A percentile compares a stretch with the other conserved stretches of the same genome.
Conservation (phyloP, 2,888 invertebrate species). For the Tuta absoluta region DNA sequence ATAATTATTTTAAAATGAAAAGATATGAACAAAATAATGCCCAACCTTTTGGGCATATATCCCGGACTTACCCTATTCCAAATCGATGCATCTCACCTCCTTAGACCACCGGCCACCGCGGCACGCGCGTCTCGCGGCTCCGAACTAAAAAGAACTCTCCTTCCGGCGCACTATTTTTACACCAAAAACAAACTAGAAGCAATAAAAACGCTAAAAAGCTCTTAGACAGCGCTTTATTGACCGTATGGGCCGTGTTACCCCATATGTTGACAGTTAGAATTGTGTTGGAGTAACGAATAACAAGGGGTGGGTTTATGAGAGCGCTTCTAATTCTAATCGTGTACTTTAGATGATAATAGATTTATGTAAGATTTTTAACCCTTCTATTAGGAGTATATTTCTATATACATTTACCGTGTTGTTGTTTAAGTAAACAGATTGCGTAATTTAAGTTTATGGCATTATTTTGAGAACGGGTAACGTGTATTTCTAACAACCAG, state of each 20-base stretch:
- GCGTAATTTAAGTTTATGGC: background rate
- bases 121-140: slow-evolving; percentile 35
- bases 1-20: too few relatives aligned
- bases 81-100: slow-evolving; percentile 35
- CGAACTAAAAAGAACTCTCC: slow-evolving; percentile 63
- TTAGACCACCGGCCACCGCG: slow-evolving; percentile 52
- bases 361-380: slow-evolving; percentile 22
- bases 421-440: background rate
- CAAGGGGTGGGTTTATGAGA: slow-evolving; percentile 19
- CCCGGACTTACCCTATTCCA: slow-evolving; percentile 1
- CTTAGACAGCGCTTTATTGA: slow-evolving; percentile 52
- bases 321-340: slow-evolving; percentile 7
- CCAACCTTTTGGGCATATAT: too few relatives aligned
- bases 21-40: too few relatives aligned
- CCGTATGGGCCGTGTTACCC: slow-evolving; percentile 60
- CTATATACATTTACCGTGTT: background rate
- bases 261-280: slow-evolving; percentile 37
- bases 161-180: slow-evolving; percentile 61
- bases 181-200: slow-evolving; percentile 44
- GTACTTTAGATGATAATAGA: slow-evolving; percentile 29
- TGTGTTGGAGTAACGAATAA: slow-evolving; percentile 21
- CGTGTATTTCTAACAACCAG: background rate
- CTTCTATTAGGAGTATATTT: background rate
- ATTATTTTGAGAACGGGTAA: background rate
- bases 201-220: slow-evolving; percentile 49